Base-by-base conservation (phyloP, 2,888 invertebrate species). In the Melieria picta region DNA sequence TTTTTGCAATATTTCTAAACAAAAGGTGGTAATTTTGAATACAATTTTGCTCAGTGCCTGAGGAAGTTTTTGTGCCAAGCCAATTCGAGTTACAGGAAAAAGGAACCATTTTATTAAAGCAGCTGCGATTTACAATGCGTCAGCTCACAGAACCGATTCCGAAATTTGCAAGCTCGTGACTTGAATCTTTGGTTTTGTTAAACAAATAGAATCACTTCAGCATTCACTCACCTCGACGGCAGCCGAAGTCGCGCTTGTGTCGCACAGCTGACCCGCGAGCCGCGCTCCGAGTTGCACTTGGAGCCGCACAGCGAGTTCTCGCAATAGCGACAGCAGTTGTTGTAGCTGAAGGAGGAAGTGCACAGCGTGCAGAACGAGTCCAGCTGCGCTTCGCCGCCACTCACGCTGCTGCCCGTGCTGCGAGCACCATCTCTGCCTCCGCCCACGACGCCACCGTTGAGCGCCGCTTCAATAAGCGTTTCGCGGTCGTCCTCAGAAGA, bases 291-390 rank as follows among this genome's bases (percentile, higher is more conserved):
- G 68, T 83, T 80, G 75, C 86, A 86, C 73, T 85, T 86, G 16
- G 86, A 87, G 71, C 85, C 84, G 72, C 86, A 87, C 2, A 81
- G 75, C 1, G 87, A 86, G 69, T 83, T 83, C n/a, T 84, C 84
- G 75, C 86, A 86, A 75, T 77, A 83, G 58, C 84, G 83, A 43
- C 85, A 85, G 73, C 85, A 86, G 69, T 85, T 84, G 60, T 84
- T 86, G 72, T 85, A 87, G 76, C 86, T 87, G 74, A 87, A 87
- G n/a, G 86, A 84, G 7, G 87, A 87, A 6, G 87, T 87, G 77
- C 87, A 87, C 5, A 87, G 76, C 1, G 87, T 87, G 71, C 87
- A 87, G 74, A 86, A 86, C 5, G 86, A 87, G 75, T 85, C 86
- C 64, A 85, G 77, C 52, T 81, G 80, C 11, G 79, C 79, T 48